phyloP scores from a whole-genome alignment of 1,140 invertebrate species.

The Lepidurus apus region DNA sequence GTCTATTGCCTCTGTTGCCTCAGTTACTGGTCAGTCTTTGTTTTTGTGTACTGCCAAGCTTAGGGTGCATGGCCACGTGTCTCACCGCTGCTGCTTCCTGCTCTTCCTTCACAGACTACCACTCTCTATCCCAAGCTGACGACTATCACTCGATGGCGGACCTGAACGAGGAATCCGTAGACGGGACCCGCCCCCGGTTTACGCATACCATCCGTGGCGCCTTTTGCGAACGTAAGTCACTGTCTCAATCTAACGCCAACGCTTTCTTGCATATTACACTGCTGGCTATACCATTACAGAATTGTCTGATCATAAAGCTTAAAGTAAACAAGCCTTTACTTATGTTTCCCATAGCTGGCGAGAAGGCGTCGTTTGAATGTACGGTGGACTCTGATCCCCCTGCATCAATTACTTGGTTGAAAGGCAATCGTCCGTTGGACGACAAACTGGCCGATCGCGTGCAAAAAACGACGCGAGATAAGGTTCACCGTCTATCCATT shows the following conservation, averaged over 20 bases:
- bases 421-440: slow-evolving; percentile 76
- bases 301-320: not conserved
- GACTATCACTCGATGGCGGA: slow-evolving; percentile 28
- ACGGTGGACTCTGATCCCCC: slow-evolving; percentile 53
- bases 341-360: slow-evolving; percentile 61
- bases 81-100: not conserved
- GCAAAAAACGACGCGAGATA: slow-evolving; percentile 51
- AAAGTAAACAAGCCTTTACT: not conserved
- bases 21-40: not conserved
- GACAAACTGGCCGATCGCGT: slow-evolving; percentile 70
- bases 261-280: not conserved
- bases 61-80: not conserved
- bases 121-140: slow-evolving; percentile 28
- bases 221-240: slow-evolving; percentile 36
- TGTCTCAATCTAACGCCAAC: not conserved
- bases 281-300: not conserved
- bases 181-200: slow-evolving; percentile 37
- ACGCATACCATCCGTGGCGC: slow-evolving; percentile 36
- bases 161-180: slow-evolving; percentile 31
- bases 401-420: slow-evolving; percentile 72
- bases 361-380: slow-evolving; percentile 77
- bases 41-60: not conserved
- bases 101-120: not conserved
- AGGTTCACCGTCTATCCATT: slow-evolving; percentile 62
- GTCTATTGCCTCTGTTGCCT: not conserved